These are phyloP conservation scores for Drosophila ananassae DNA, from an alignment of 1,140 invertebrate species.

Conservation along the genomic window DNA sequence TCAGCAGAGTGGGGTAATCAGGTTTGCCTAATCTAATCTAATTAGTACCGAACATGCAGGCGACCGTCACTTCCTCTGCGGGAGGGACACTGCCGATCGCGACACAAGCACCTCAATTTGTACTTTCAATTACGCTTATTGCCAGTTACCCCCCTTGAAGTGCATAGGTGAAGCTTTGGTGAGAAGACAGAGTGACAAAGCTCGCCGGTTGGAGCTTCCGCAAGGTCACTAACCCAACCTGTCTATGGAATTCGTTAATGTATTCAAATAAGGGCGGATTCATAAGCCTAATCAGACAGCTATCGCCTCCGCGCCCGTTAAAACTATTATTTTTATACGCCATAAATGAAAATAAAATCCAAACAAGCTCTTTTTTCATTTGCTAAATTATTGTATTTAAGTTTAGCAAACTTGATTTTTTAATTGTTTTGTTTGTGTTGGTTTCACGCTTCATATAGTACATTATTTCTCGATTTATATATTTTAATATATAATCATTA, in stretches of 20 bases:
- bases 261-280: background rate
- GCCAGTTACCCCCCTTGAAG: constrained; percentile 6
- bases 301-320: no score
- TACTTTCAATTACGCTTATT: constrained; percentile 37
- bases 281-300: no score
- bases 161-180: constrained; percentile 26
- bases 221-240: constrained; percentile 24
- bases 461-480: constrained; percentile 67
- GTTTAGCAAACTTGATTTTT: constrained; percentile 75
- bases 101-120: constrained; percentile 2
- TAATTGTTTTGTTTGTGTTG: constrained; percentile 56
- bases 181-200: constrained; percentile 18
- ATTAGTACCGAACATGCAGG: constrained; percentile 42
- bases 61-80: constrained; percentile 31
- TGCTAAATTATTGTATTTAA: constrained; percentile 78
- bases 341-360: no score
- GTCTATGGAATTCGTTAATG: background rate
- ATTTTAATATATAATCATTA: constrained; percentile 66
- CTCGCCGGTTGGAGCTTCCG: constrained; percentile 18
- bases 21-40: constrained; percentile 71
- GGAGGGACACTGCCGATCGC: background rate
- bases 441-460: constrained; percentile 65
- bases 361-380: constrained; percentile 49
- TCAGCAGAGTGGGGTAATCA: constrained; percentile 47
- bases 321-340: background rate